These are phyloP conservation scores for Laticauda colubrina DNA, from an alignment of 2,113 vertebrate species.

Conservation along the genomic window DNA sequence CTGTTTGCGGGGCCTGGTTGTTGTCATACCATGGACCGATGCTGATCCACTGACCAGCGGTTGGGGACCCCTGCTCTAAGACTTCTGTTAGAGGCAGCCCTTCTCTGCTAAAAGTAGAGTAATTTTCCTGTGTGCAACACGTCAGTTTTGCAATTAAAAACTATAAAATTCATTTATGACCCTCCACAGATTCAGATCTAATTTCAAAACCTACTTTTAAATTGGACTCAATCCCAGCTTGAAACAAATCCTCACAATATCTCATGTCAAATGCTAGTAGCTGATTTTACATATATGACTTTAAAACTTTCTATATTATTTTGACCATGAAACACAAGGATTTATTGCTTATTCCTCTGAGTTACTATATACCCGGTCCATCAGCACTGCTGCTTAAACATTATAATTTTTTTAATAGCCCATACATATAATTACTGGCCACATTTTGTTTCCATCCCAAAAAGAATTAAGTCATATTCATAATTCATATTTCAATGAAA, in stretches of 20 bases:
- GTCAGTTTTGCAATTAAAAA: neutral
- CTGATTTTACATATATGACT: neutral
- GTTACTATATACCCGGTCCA: neutral
- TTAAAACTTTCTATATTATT: neutral
- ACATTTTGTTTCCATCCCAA: neutral
- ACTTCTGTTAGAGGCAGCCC: neutral
- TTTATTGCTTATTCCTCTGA: neutral
- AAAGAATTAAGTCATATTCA: neutral
- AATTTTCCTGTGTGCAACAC: neutral
- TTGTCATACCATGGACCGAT: neutral
- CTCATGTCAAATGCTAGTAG: neutral
- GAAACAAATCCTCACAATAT: neutral
- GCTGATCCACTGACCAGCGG: accelerated
- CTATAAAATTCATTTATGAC: neutral
- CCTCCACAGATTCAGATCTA: neutral
- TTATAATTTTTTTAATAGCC: neutral
- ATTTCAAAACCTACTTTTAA: neutral
- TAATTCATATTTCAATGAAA: neutral
- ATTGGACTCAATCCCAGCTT: neutral
- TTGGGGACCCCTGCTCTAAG: neutral
- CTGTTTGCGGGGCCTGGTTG: neutral
- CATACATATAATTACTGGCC: neutral
- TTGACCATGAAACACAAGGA: neutral
- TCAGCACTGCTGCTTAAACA: neutral
- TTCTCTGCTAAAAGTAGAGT: neutral